These are phyloP conservation scores for Archivesica marissinica DNA, from an alignment of 1,140 invertebrate species.

Conservation along the genomic window DNA sequence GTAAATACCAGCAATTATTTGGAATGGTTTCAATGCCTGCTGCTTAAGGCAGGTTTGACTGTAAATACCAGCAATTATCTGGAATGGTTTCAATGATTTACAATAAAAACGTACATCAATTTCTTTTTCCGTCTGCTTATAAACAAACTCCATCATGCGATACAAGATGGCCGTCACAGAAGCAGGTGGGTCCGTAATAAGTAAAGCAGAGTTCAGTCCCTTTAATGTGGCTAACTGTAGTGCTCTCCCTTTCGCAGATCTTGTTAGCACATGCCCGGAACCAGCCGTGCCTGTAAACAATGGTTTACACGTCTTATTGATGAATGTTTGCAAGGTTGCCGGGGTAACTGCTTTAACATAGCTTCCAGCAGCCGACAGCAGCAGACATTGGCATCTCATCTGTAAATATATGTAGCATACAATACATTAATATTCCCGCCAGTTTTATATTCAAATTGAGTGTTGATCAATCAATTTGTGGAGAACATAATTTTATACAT, in stretches of 20 bases:
- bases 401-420: too few species aligned
- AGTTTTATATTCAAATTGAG: too few species aligned
- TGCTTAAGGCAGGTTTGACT: too few species aligned
- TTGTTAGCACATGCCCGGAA: not conserved
- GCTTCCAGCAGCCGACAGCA: slow-evolving; percentile 34
- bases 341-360: slow-evolving; percentile 64
- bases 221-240: slow-evolving; percentile 65
- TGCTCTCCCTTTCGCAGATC: not conserved
- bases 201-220: slow-evolving; percentile 73
- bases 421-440: too few species aligned
- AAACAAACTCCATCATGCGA: slow-evolving; percentile 63
- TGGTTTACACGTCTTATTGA: slow-evolving; percentile 63
- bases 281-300: not conserved
- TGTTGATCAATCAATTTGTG: too few species aligned
- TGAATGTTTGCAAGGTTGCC: slow-evolving; percentile 64
- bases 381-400: slow-evolving; percentile 23
- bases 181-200: slow-evolving; percentile 75
- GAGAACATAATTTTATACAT: too few species aligned
- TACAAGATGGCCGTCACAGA: slow-evolving; percentile 71
- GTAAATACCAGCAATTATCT: too few species aligned
- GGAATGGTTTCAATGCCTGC: too few species aligned
- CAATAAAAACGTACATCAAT: slow-evolving; percentile 18
- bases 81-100: too few species aligned
- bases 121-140: slow-evolving; percentile 55
- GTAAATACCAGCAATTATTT: too few species aligned